phyloP scores from a whole-genome alignment of 2,797 vertebrate genomes.

The Galago senegalensis region DNA sequence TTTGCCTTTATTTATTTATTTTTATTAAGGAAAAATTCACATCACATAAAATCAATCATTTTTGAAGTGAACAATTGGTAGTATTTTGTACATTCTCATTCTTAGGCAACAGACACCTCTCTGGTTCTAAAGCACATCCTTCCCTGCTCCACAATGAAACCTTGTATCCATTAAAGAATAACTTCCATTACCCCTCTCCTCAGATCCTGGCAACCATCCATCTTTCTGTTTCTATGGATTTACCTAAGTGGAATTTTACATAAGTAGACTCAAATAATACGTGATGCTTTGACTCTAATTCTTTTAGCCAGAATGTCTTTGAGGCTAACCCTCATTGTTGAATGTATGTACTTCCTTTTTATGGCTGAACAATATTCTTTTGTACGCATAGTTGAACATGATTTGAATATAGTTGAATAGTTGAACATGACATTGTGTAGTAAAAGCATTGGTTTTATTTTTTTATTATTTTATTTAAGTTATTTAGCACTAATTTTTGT shows the following conservation, averaged over 20 bases:
- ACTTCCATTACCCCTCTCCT: not conserved
- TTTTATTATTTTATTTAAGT: too few species aligned
- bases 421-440: not conserved
- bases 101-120: not conserved
- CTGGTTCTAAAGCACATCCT: not conserved
- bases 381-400: not conserved
- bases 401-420: too few species aligned
- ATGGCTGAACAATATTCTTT: not conserved
- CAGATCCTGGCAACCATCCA: not conserved
- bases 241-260: not conserved
- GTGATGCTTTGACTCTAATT: not conserved
- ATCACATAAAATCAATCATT: not conserved
- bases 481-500: not conserved
- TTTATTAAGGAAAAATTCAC: not conserved
- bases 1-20: not conserved
- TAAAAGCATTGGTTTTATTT: not conserved
- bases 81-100: not conserved
- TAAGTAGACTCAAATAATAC: not conserved
- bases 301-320: not conserved
- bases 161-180: not conserved
- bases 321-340: not conserved
- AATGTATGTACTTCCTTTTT: not conserved
- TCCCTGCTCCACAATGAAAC: not conserved
- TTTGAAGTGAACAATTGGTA: constrained; percentile 20
- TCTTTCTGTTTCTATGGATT: not conserved